A percentile compares a stretch with the other conserved stretches of the same genome.
Conservation (phyloP, 1,140 invertebrate species). For the Leptonema lineaticorne region DNA sequence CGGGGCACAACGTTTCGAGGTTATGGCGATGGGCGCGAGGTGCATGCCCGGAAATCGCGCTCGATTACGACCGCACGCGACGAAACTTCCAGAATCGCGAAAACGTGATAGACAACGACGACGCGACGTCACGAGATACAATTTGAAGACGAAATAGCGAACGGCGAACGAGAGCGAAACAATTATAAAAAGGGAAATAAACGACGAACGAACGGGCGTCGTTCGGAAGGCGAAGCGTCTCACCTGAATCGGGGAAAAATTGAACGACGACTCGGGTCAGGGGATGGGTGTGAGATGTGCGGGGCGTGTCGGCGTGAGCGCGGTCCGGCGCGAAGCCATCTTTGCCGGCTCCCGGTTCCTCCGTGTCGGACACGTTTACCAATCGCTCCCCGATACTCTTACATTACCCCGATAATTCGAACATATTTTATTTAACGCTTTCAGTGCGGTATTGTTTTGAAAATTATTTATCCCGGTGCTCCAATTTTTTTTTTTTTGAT, state of each 20-base stretch:
- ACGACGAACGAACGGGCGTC: not conserved
- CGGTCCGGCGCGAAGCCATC: not conserved
- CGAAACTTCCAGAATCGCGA: no score
- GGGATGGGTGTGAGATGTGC: not conserved
- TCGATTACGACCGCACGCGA: no score
- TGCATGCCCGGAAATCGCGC: not conserved
- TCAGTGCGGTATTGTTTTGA: no score
- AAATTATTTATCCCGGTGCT: no score
- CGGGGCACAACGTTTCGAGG: not conserved
- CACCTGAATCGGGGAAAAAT: not conserved
- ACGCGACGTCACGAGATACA: no score
- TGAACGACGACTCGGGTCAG: not conserved
- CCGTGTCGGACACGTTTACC: no score
- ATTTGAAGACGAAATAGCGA: no score
- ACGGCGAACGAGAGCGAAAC: not conserved
- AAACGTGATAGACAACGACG: no score
- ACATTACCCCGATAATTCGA: no score
- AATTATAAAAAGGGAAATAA: not conserved
- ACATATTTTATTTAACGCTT: no score
- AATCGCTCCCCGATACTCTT: no score
- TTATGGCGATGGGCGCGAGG: not conserved
- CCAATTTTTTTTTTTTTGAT: no score
- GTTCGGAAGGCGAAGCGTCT: not conserved
- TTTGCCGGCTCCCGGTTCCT: conserved; percentile 11
- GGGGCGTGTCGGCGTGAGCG: conserved; percentile 1